Evolutionary conservation across 2,113 vertebrate species (phyloP).

Genomic region (Acanthisitta chloris): DNA sequence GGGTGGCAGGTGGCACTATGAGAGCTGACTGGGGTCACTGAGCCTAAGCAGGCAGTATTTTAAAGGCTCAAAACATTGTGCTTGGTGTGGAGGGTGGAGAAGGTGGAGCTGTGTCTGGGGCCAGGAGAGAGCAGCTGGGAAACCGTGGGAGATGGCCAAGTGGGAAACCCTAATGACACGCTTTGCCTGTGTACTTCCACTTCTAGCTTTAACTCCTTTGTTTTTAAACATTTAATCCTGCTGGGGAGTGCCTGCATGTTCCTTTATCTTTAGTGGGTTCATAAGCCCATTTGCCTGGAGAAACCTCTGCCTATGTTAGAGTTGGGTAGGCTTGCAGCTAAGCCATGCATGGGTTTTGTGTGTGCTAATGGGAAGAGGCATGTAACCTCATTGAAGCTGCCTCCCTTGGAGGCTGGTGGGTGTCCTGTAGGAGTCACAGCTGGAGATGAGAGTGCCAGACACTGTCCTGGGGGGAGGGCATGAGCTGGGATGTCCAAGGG

Average conservation of each 20-base stretch:
- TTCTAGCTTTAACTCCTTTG: background rate
- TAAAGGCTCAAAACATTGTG: background rate
- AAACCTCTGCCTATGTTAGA: accelerated
- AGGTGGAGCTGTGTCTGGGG: background rate
- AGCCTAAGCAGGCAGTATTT: accelerated
- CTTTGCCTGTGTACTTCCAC: background rate
- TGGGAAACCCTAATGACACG: accelerated
- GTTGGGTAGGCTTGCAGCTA: background rate
- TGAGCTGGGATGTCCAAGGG: background rate
- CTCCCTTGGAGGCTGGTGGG: background rate
- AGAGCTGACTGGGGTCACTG: background rate
- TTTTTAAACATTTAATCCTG: background rate
- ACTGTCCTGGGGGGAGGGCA: background rate
- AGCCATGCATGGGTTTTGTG: accelerated
- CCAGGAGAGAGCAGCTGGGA: background rate
- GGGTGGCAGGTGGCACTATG: background rate
- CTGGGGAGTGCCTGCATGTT: background rate
- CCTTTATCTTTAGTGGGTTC: background rate
- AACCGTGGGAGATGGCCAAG: background rate
- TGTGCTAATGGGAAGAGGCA: background rate
- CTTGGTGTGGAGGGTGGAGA: background rate
- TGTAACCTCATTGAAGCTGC: background rate
- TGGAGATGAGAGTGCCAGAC: background rate
- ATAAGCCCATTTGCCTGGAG: background rate
- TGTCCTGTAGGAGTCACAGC: background rate